Percentiles rank a stretch among this genome's conserved stretches.
phyloP scores from a whole-genome alignment of 2,888 invertebrate genomes.

The Cyclophora albipunctata region DNA sequence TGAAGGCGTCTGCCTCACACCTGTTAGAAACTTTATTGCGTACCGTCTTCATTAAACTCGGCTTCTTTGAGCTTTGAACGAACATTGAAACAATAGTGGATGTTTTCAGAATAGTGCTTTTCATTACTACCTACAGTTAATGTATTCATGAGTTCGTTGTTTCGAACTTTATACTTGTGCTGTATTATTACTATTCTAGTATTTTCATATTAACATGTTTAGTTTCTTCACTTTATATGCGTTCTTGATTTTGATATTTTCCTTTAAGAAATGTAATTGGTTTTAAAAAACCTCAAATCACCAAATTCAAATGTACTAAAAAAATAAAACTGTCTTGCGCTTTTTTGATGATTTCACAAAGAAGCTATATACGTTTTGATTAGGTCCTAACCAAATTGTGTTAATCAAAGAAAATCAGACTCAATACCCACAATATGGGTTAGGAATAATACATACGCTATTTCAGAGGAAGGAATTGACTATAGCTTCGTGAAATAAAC shows the following conservation, averaged over 20 bases:
- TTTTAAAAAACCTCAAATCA: too few species aligned
- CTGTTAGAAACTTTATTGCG: conserved; percentile 51
- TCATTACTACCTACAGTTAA: conserved; percentile 2
- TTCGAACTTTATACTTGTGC: neutral
- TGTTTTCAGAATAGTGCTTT: conserved; percentile 9
- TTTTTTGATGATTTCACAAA: too few species aligned
- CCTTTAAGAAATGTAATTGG: too few species aligned
- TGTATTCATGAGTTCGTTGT: neutral
- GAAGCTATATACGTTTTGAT: too few species aligned
- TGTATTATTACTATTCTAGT: too few species aligned
- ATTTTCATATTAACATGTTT: too few species aligned
- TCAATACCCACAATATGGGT: neutral
- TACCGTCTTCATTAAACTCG: conserved; percentile 49
- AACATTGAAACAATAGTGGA: conserved; percentile 12
- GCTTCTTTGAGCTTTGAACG: conserved; percentile 45
- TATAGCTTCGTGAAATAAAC: conserved; percentile 21
- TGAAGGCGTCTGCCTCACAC: conserved; percentile 32
- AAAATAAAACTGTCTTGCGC: too few species aligned
- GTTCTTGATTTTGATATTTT: too few species aligned
- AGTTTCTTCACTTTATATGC: too few species aligned
- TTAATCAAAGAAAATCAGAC: too few species aligned
- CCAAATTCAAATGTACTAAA: too few species aligned
- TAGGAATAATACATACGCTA: conserved; percentile 7
- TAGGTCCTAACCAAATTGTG: too few species aligned
- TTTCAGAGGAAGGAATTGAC: conserved; percentile 10